These are phyloP conservation scores for Merodon equestris DNA, from an alignment of 2,888 invertebrate genomes.

Conservation along the genomic window DNA sequence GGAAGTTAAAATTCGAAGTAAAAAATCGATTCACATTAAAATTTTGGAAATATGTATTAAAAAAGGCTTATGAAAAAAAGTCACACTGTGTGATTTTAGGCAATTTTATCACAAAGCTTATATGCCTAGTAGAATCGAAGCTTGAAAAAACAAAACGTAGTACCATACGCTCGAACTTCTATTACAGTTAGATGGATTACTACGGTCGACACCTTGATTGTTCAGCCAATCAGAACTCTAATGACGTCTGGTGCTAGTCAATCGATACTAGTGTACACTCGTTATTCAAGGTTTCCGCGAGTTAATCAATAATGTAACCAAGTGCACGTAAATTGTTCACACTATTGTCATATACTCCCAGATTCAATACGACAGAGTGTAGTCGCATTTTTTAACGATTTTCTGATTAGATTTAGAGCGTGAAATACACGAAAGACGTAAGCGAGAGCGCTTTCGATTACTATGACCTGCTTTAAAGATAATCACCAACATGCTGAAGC, in stretches of 20 bases:
- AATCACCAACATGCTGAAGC: constrained; percentile 31
- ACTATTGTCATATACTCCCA: constrained; percentile 28
- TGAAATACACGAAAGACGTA: not conserved
- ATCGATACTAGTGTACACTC: constrained; percentile 54
- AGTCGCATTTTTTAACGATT: constrained; percentile 31
- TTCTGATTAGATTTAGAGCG: constrained; percentile 40
- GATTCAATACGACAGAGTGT: constrained; percentile 12
- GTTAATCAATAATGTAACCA: constrained; percentile 59
- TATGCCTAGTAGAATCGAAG: too few relatives aligned
- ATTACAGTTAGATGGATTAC: constrained; percentile 30
- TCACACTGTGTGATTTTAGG: too few relatives aligned
- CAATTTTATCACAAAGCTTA: too few relatives aligned
- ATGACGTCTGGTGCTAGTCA: constrained; percentile 44
- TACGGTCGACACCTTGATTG: constrained; percentile 16
- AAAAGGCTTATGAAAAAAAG: too few relatives aligned
- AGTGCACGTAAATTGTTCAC: constrained; percentile 34
- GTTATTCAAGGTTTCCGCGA: constrained; percentile 38
- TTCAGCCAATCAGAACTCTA: constrained; percentile 40
- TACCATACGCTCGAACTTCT: not conserved
- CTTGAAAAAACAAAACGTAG: not conserved
- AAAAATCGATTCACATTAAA: too few relatives aligned
- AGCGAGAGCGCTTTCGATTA: constrained; percentile 16
- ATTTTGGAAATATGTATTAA: too few relatives aligned
- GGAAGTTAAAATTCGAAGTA: too few relatives aligned
- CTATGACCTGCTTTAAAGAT: constrained; percentile 42